A percentile compares a stretch with the other conserved stretches of the same genome.
phyloP scores from a whole-genome alignment of 1,140 invertebrate species.

The Potamilus streckersoni region DNA sequence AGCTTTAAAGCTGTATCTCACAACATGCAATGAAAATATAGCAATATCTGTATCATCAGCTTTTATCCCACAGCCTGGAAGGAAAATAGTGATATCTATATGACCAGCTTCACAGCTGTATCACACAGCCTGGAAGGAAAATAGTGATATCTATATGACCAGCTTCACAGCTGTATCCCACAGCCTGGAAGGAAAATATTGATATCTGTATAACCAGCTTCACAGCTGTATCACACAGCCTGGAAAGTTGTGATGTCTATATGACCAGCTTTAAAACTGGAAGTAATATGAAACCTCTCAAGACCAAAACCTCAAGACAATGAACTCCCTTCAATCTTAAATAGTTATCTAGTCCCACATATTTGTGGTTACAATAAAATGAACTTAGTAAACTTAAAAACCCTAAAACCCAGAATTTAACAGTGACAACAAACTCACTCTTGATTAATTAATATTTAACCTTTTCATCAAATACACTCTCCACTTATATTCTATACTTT shows the following conservation, averaged over 20 bases:
- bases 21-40: background rate
- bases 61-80: conserved; percentile 69
- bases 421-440: no score
- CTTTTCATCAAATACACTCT: no score
- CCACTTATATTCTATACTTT: no score
- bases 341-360: no score
- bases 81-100: background rate
- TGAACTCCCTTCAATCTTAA: no score
- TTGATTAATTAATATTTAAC: no score
- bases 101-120: background rate
- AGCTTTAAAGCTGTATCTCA: background rate
- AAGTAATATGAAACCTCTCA: background rate
- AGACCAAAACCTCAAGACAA: no score
- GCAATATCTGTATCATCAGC: no score
- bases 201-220: background rate
- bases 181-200: conserved; percentile 65
- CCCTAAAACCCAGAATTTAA: no score
- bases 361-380: no score
- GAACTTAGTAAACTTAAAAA: no score
- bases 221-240: background rate
- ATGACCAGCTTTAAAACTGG: background rate
- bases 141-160: background rate
- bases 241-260: background rate
- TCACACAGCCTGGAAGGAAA: conserved; percentile 65
- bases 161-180: background rate